phyloP scores from a whole-genome alignment of 2,888 invertebrate genomes.

The Clunio marinus region DNA sequence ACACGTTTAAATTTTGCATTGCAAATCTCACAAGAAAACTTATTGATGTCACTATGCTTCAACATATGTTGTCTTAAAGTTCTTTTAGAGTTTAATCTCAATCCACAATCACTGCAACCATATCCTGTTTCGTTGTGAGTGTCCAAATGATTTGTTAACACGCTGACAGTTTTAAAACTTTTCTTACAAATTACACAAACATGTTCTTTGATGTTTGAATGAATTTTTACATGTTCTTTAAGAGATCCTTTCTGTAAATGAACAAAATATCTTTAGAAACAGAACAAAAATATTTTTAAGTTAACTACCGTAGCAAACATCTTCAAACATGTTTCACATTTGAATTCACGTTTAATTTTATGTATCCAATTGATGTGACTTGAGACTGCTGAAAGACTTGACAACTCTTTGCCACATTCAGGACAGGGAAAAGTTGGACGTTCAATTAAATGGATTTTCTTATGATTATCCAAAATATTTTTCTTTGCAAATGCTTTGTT shows the following conservation, averaged over 20 bases:
- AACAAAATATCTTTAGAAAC: no score
- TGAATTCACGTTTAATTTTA: background rate
- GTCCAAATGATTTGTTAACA: conserved; percentile 22
- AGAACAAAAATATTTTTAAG: background rate
- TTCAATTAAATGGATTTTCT: background rate
- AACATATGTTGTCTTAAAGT: conserved; percentile 15
- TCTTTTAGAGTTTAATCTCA: conserved; percentile 11
- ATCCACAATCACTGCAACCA: background rate
- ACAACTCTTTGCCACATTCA: background rate
- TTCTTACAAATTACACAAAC: conserved; percentile 23
- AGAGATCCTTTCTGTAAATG: conserved; percentile 32
- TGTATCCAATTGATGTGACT: conserved; percentile 9
- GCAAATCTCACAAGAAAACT: conserved; percentile 1
- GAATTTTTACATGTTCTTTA: background rate
- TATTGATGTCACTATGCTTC: background rate
- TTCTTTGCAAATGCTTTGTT: background rate
- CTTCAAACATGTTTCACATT: background rate
- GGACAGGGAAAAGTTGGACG: background rate
- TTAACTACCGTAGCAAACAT: conserved; percentile 21
- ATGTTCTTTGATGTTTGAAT: background rate
- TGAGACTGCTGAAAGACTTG: conserved; percentile 6
- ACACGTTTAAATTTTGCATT: conserved; percentile 19
- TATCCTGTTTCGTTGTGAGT: conserved; percentile 14
- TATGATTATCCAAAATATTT: background rate
- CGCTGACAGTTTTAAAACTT: background rate